These are phyloP conservation scores for Augochlora pura DNA, from an alignment of 1,140 invertebrate species.

Conservation along the genomic window DNA sequence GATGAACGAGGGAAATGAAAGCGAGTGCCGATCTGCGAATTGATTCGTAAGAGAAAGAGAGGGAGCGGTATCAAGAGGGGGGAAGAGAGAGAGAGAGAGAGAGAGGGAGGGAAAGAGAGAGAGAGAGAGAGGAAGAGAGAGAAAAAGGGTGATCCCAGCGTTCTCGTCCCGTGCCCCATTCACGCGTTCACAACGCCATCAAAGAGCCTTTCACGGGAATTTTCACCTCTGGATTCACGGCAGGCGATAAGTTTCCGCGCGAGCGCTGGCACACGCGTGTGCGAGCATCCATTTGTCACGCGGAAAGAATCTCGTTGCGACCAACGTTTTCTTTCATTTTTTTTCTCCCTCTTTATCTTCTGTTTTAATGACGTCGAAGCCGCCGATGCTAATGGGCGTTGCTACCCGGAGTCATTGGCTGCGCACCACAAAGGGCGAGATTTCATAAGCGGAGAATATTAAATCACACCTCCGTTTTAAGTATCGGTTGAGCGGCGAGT, in stretches of 20 bases:
- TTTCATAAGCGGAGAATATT: slow-evolving; percentile 34
- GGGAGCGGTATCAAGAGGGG: background rate
- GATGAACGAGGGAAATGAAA: slow-evolving; percentile 33
- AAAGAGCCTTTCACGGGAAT: slow-evolving; percentile 46
- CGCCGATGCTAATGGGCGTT: slow-evolving; percentile 35
- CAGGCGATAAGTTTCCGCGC: slow-evolving; percentile 32
- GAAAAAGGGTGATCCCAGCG: too few relatives aligned
- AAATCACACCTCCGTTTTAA: slow-evolving; percentile 18
- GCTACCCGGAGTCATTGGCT: slow-evolving; percentile 27
- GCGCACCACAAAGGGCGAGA: slow-evolving; percentile 3
- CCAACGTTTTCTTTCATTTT: background rate
- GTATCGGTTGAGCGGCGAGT: background rate
- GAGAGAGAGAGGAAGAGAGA: too few relatives aligned
- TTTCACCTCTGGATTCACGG: slow-evolving; percentile 43
- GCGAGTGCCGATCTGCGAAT: slow-evolving; percentile 41
- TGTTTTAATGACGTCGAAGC: slow-evolving; percentile 35
- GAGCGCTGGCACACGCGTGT: background rate
- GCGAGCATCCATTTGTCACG: slow-evolving; percentile 35
- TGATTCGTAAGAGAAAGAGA: slow-evolving; percentile 19
- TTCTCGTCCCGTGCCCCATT: too few relatives aligned
- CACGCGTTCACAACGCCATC: slow-evolving; percentile 23
- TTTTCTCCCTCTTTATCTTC: background rate
- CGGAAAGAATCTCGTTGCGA: background rate
- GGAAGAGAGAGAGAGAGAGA: too few relatives aligned
- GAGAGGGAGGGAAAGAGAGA: too few relatives aligned